A percentile compares a stretch with the other conserved stretches of the same genome.
Conservation (phyloP, 2,888 invertebrate genomes). For the Crocallis elinguaria region DNA sequence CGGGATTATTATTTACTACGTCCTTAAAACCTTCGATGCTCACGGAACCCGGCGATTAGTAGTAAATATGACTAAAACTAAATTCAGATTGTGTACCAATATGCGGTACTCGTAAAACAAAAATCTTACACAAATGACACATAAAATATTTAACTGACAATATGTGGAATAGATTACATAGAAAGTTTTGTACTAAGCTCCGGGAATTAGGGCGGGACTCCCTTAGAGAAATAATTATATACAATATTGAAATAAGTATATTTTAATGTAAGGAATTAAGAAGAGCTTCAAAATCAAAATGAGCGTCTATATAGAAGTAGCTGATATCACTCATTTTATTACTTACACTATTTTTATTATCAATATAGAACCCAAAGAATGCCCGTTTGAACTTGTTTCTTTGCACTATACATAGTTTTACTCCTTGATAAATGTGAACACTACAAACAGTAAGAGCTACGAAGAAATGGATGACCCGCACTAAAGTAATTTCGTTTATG, state of each 20-base stretch:
- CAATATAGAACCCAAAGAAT: slow-evolving; percentile 14
- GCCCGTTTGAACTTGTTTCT: neutral
- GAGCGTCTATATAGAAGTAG: slow-evolving; percentile 5
- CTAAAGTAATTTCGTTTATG: no score
- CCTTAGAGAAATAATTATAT: neutral
- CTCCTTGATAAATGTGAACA: neutral
- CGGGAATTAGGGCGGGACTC: slow-evolving; percentile 10
- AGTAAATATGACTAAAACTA: neutral
- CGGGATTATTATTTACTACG: no score
- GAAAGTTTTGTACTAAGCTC: slow-evolving; percentile 11
- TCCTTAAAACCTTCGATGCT: neutral
- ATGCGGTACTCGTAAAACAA: neutral
- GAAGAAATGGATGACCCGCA: neutral
- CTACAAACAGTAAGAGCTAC: slow-evolving; percentile 3
- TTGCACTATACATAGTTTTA: neutral
- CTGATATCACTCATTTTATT: neutral
- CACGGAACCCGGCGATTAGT: neutral
- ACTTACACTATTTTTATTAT: neutral
- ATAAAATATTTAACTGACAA: slow-evolving; percentile 1
- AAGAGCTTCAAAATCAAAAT: slow-evolving; percentile 1
- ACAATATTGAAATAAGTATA: neutral
- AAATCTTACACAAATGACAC: neutral
- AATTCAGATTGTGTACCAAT: neutral
- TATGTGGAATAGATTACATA: neutral
- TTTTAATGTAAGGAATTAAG: slow-evolving; percentile 7